Evolutionary conservation across 2,888 invertebrate genomes (phyloP), one percentile per base, ranked within the genome.

Genomic region (Furcula furcula): DNA sequence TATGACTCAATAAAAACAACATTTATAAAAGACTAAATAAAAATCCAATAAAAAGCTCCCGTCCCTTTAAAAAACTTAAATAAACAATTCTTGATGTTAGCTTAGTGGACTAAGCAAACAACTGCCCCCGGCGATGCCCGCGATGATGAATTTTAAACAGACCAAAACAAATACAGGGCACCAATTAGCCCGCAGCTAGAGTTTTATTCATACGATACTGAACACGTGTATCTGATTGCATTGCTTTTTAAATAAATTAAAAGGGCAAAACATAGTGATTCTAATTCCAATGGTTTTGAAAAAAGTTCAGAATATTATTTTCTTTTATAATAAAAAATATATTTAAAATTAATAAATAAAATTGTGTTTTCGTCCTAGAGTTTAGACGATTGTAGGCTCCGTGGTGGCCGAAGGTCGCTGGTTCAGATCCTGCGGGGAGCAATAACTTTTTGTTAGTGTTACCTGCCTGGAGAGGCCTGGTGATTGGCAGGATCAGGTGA

Each of bases 121-220:
- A 46, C 51, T 63, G 68, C 65, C 75, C 71, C 48, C 55, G 63
- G 71, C 59, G 39, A 20, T 28, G 42, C 37, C 32, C 26, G 55
- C 35, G 37, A 40, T 46, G 60, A 75, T 76, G 79, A 77, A 77
- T 81, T 65, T 74, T 69, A 74, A 77, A 76, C 66, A 71, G 55
- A 62, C 60, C 40, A 54, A 50, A 30, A 52, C 68, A 73, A 58
- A 76, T 68, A 69, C 71, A 70, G 53, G 50, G 50, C 39, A 44
- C 48, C 81, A 85, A 85, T 85, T 85, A 85, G 85, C 86, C 71
- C 38, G 55, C 49, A 79, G 86, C 71, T 53, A 69, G 51, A 46
- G 45, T 54, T 53, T 54, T 57, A 65, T 68, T 66, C 69, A 65
- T 57, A 34, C 51, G 62, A 67, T 63, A 65, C 54, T 37, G 40